Conservation (phyloP, 2,888 invertebrate species). For the Seladonia tumulorum region DNA sequence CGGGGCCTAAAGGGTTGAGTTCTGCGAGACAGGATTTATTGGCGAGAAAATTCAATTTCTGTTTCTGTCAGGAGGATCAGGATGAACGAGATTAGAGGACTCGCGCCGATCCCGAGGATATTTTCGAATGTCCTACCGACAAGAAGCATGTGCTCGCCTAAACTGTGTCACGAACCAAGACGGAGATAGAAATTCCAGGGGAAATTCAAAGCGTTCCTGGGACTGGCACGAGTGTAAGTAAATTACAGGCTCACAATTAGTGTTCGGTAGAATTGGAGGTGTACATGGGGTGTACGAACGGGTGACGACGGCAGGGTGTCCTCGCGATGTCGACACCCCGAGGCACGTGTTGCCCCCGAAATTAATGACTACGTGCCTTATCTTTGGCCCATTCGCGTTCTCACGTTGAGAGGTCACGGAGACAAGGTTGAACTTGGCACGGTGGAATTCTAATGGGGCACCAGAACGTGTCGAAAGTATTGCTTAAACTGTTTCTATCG, state of each 20-base stretch:
- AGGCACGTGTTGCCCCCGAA: constrained; percentile 57
- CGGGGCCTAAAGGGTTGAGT: not conserved
- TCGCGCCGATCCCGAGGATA: constrained; percentile 7
- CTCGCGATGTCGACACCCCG: constrained; percentile 38
- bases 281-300: constrained; percentile 23
- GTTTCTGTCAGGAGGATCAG: not conserved
- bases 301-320: constrained; percentile 31
- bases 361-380: constrained; percentile 74
- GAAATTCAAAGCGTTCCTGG: constrained; percentile 48
- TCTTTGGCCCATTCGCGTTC: constrained; percentile 48
- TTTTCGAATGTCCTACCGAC: constrained; percentile 32
- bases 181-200: constrained; percentile 34
- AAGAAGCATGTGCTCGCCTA: not conserved
- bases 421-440: constrained; percentile 5
- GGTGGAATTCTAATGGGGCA: constrained; percentile 10
- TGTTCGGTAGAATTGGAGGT: constrained; percentile 56
- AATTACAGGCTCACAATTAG: constrained; percentile 62
- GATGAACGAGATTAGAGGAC: constrained; percentile 5
- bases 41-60: not conserved
- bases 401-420: constrained; percentile 13
- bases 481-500: not conserved
- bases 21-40: not conserved
- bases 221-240: constrained; percentile 30
- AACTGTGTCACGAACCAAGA: constrained; percentile 8
- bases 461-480: not conserved